A percentile compares a stretch with the other conserved stretches of the same genome.
Conservation (phyloP, 2,113 vertebrate species). For the Elachura formosa region DNA sequence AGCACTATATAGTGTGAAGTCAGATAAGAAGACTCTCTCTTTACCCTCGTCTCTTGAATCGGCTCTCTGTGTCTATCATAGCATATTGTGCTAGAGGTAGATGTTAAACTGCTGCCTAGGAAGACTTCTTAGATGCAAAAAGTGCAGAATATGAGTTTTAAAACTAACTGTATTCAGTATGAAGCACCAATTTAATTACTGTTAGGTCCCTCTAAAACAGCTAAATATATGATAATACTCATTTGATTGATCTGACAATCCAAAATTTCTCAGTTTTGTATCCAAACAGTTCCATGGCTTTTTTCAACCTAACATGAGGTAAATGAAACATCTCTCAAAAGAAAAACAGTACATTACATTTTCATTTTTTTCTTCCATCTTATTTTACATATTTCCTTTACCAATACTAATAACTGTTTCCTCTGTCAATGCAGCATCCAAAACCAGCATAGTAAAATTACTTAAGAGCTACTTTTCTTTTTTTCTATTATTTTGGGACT, state of each 20-base stretch:
- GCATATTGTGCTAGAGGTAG: too few species aligned
- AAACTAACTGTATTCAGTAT: not conserved
- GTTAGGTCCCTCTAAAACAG: not conserved
- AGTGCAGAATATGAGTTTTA: not conserved
- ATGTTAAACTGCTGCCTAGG: not conserved
- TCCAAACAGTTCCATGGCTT: not conserved
- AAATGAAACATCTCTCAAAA: not conserved
- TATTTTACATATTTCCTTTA: not conserved
- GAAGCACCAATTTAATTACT: not conserved
- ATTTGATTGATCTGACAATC: not conserved
- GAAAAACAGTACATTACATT: not conserved
- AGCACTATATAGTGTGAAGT: too few species aligned
- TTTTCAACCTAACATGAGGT: not conserved
- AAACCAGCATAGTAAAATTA: not conserved
- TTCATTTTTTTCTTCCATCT: not conserved
- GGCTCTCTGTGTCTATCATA: too few species aligned
- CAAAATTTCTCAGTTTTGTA: not conserved
- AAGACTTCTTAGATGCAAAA: not conserved
- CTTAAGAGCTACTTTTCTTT: not conserved
- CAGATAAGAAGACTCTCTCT: too few species aligned
- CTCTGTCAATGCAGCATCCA: not conserved
- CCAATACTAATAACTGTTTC: not conserved
- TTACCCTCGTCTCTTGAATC: too few species aligned
- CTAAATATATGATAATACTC: not conserved
- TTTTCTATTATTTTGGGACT: not conserved